These are phyloP conservation scores for Chinchilla lanigera DNA, from an alignment of 2,113 vertebrate genomes.

Conservation along the genomic window DNA sequence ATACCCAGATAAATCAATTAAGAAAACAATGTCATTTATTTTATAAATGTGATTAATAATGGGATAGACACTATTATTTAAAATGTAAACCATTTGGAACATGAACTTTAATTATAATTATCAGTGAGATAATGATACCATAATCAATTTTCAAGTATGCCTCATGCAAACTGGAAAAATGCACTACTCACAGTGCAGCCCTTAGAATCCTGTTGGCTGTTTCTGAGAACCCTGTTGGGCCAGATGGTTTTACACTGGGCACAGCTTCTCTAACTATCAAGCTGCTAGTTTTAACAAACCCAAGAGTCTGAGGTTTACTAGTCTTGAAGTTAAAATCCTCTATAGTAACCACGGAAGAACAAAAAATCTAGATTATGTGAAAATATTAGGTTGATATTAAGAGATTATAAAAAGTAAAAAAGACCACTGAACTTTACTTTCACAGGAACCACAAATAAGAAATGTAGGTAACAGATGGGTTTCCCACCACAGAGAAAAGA, in stretches of 20 bases:
- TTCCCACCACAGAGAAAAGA: background rate
- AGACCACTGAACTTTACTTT: background rate
- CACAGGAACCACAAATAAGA: conserved; percentile 24
- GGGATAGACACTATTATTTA: background rate
- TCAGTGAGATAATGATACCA: background rate
- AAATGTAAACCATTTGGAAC: background rate
- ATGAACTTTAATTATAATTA: background rate
- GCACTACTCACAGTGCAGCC: background rate
- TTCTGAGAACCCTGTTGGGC: background rate
- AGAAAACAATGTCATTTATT: background rate
- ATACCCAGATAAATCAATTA: background rate
- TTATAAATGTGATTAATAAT: background rate
- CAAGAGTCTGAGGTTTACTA: background rate
- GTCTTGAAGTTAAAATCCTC: background rate
- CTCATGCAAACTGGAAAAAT: background rate
- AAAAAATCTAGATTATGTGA: background rate
- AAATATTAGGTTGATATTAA: conserved; percentile 3
- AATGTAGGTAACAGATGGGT: background rate
- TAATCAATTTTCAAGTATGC: background rate
- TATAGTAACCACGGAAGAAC: background rate
- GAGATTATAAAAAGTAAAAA: conserved; percentile 5
- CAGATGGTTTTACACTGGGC: background rate
- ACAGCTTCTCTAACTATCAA: background rate
- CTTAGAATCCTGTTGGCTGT: background rate
- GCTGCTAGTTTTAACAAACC: background rate